Conservation (phyloP, 2,797 vertebrate genomes). For the Capromys pilorides region DNA sequence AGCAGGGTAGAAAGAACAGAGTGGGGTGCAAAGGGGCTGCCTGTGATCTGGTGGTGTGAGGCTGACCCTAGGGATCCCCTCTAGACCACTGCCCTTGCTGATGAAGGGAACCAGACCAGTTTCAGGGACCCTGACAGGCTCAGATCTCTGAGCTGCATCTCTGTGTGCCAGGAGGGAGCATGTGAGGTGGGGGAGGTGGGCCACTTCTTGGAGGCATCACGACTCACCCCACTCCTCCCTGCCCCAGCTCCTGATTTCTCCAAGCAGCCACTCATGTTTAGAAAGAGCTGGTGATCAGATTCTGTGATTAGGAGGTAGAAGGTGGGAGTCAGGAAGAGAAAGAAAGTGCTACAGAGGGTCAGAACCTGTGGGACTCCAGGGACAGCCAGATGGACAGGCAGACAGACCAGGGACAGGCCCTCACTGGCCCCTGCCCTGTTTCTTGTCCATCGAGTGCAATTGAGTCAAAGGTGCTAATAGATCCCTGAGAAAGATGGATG, state of each 20-base stretch:
- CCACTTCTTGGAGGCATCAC: not conserved
- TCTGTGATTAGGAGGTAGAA: slow-evolving; percentile 57
- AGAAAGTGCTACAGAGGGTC: not conserved
- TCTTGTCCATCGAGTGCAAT: slow-evolving; percentile 72
- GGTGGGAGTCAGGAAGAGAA: not conserved
- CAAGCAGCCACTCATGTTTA: slow-evolving; percentile 10
- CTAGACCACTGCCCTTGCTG: not conserved
- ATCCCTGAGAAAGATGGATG: slow-evolving; percentile 83
- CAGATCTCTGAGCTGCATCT: not conserved
- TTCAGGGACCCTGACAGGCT: not conserved
- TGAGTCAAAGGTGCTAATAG: slow-evolving; percentile 83
- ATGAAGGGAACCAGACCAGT: not conserved
- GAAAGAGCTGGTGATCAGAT: slow-evolving; percentile 59
- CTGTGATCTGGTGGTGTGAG: not conserved
- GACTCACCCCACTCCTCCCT: not conserved
- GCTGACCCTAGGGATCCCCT: not conserved
- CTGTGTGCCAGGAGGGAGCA: not conserved
- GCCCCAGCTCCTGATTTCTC: slow-evolving; percentile 56
- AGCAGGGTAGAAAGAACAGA: not conserved
- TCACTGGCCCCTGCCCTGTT: slow-evolving; percentile 64
- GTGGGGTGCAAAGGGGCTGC: not conserved
- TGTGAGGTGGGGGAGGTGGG: not conserved
- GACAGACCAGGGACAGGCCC: slow-evolving; percentile 47
- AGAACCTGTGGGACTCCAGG: not conserved
- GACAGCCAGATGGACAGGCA: slow-evolving; percentile 44